Evolutionary conservation across 2,888 invertebrate genomes (phyloP).

Genomic region (Alitta virens): DNA sequence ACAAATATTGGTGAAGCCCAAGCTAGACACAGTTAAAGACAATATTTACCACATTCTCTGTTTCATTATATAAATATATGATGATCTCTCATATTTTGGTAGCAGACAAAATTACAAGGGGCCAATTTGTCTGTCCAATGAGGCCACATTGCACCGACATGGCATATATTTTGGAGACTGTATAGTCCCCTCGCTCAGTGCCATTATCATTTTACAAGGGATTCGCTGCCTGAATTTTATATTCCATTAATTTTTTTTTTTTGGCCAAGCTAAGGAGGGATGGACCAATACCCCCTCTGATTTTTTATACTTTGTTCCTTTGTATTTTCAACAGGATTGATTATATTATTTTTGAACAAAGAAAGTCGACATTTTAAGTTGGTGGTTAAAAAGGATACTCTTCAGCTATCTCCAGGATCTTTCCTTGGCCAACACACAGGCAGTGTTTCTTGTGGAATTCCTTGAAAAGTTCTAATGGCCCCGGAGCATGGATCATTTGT

Average conservation of each 20-base stretch:
- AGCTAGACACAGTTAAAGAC: constrained; percentile 32
- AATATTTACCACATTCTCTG: no score
- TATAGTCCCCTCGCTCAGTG: no score
- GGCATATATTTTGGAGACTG: no score
- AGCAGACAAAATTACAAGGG: no score
- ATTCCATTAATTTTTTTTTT: neutral
- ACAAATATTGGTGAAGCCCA: constrained; percentile 52
- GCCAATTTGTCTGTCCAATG: no score
- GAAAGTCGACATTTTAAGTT: neutral
- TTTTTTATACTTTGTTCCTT: neutral
- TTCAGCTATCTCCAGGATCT: constrained; percentile 49
- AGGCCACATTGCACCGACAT: no score
- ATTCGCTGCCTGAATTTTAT: no score
- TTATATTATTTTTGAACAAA: neutral
- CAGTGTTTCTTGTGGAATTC: constrained; percentile 51
- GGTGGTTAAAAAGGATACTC: constrained; percentile 56
- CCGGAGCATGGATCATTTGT: constrained; percentile 54
- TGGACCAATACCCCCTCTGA: no score
- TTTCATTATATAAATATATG: no score
- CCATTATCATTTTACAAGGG: no score
- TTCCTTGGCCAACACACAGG: constrained; percentile 54
- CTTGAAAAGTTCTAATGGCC: constrained; percentile 49
- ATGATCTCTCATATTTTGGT: no score
- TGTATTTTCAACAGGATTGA: neutral
- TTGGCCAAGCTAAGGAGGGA: neutral